Base-by-base conservation (phyloP, 2,888 invertebrate genomes). In the Cheilosia vulpina region DNA sequence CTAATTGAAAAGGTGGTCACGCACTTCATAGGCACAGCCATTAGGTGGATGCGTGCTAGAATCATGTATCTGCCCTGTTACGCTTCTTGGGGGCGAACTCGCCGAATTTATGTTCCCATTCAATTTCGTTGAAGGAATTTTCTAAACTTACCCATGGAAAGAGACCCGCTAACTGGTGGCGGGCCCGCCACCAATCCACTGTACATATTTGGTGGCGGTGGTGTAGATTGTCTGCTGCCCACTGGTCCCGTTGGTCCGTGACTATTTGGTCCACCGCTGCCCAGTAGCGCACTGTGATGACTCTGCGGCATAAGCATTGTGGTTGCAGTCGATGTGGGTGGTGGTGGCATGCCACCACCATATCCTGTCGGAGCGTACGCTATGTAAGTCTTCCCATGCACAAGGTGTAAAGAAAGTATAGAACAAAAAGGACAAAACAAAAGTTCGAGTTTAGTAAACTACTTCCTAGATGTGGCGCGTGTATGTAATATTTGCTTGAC, bases 351-450 rank as follows among this genome's bases (percentile, higher is more conserved):
- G 65, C 91, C 85, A 78, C 90, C 90, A 63, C 89, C 90, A 85
- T 91, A 92, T 84, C 89, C 90, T 73, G 92, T 90, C 65, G 92
- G 92, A 73, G 91, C 91, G 88, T 92, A 91, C 84, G 91, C 90
- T 89, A 91, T 90, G 81, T 91, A 92, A 65, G 90, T 90, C 91
- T 89, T 83, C 53, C 83, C 63, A 15, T 57, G 19, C 57, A 75
- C 19, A 72, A 55, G 19, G 15, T 21, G 21, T 2, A 21, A 71
- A 87, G 89, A 89, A 89, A 69, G 87, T 27, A 27, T 9, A 53
- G 19, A 55, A 75, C 60, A 27, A 2, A 52, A 50, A 24, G 63
- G 27, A 43, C 50, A 57, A 38, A 52, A 62, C 15, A 65, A 21
- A 19, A 66, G 50, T 60, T 52, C 66, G 57, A 75, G 84, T 88